These are phyloP conservation scores for Netelia virgata DNA, from an alignment of 2,888 invertebrate genomes.

Conservation along the genomic window DNA sequence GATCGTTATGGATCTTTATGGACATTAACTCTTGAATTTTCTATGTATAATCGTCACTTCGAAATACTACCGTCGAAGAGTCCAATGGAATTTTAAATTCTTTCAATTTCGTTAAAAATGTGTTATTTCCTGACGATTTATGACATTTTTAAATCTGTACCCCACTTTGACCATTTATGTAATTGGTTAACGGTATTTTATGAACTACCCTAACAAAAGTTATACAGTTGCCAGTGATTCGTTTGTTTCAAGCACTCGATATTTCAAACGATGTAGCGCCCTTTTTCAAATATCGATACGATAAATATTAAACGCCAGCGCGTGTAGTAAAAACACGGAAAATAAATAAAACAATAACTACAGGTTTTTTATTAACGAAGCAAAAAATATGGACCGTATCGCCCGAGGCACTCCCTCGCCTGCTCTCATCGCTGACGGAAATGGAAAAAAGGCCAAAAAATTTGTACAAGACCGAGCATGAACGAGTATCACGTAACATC, in stretches of 20 bases:
- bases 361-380: not conserved
- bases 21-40: no score
- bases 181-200: not conserved
- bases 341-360: not conserved
- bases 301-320: not conserved
- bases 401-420: not conserved
- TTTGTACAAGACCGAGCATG: slow-evolving; percentile 10
- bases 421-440: not conserved
- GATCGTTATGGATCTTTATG: no score
- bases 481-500: not conserved
- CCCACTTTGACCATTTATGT: not conserved
- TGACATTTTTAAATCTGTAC: not conserved
- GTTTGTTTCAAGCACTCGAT: not conserved
- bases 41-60: no score
- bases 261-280: not conserved
- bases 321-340: not conserved
- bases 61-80: no score
- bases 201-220: not conserved
- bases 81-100: no score
- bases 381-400: slow-evolving; percentile 19
- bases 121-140: not conserved
- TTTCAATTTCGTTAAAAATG: not conserved
- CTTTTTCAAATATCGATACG: not conserved
- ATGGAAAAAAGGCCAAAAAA: not conserved
- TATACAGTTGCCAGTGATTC: not conserved